A percentile compares a stretch with the other conserved stretches of the same genome.
Evolutionary conservation across 2,113 vertebrate species (phyloP).

Genomic region (Pelvicachromis taeniatus): DNA sequence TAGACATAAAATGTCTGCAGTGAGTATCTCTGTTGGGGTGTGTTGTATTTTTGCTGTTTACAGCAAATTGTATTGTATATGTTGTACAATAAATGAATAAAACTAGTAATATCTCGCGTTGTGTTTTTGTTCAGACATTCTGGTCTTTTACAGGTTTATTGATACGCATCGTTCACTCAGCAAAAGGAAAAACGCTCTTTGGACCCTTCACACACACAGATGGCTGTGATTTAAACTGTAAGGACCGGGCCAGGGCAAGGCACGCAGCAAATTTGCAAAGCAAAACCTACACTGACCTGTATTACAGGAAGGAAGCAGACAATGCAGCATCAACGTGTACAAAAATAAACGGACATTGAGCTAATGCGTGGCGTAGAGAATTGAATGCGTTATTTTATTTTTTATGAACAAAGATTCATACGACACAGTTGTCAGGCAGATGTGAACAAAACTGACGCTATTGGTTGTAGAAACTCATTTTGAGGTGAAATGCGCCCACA

Average conservation of each 20-base stretch:
- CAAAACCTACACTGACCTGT: background rate
- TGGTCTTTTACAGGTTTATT: background rate
- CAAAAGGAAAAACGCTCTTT: background rate
- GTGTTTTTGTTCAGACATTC: background rate
- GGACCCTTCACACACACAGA: background rate
- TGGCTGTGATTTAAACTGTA: background rate
- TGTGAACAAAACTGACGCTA: background rate
- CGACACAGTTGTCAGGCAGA: background rate
- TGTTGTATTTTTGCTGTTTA: constrained; percentile 47
- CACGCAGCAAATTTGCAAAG: background rate
- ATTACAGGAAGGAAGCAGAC: background rate
- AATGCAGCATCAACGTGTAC: background rate
- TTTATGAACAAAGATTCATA: background rate
- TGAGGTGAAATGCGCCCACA: constrained; percentile 1
- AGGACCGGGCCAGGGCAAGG: background rate
- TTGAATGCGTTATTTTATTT: background rate
- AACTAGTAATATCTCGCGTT: constrained; percentile 27
- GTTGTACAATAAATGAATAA: constrained; percentile 48
- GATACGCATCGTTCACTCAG: background rate
- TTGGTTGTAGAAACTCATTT: background rate
- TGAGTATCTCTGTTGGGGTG: constrained; percentile 65
- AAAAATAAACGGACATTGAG: background rate
- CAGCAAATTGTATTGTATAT: constrained; percentile 54
- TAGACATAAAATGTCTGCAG: constrained; percentile 63
- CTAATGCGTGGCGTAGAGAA: background rate